phyloP scores from a whole-genome alignment of 2,113 vertebrate genomes.

The Atractosteus spatula region DNA sequence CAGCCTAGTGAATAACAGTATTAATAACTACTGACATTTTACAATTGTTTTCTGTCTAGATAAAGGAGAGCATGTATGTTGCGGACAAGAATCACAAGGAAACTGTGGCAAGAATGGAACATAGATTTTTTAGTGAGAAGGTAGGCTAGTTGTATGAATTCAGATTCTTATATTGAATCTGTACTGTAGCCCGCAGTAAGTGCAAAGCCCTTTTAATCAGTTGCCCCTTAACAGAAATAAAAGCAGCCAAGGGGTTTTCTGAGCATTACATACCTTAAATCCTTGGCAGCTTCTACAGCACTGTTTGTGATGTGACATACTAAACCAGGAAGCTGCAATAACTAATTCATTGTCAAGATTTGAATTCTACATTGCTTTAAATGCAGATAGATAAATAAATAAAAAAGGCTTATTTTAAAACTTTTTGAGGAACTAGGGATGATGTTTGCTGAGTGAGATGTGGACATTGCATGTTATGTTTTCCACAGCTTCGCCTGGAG shows the following conservation, averaged over 20 bases:
- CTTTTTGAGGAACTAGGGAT: neutral
- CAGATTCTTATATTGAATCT: no score
- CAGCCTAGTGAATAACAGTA: neutral
- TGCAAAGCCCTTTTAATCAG: neutral
- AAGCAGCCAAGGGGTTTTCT: neutral
- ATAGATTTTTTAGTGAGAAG: slow-evolving; percentile 78
- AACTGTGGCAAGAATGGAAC: slow-evolving; percentile 65
- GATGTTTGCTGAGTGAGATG: neutral
- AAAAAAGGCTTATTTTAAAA: neutral
- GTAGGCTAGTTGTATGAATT: slow-evolving; percentile 43
- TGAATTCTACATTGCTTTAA: no score
- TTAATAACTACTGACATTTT: neutral
- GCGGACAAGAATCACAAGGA: slow-evolving; percentile 70
- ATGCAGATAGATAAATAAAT: no score
- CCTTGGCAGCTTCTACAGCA: neutral
- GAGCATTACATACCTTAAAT: neutral
- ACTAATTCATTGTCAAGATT: no score
- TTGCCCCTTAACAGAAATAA: neutral
- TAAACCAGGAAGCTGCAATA: no score
- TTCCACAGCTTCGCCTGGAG: slow-evolving; percentile 68
- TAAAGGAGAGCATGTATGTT: slow-evolving; percentile 65
- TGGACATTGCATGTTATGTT: slow-evolving; percentile 21
- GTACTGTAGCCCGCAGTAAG: neutral
- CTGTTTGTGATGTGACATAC: no score
- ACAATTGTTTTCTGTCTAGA: slow-evolving; percentile 44